Evolutionary conservation across 1,140 invertebrate genomes (phyloP).

Genomic region (Teleopsis dalmanni): DNA sequence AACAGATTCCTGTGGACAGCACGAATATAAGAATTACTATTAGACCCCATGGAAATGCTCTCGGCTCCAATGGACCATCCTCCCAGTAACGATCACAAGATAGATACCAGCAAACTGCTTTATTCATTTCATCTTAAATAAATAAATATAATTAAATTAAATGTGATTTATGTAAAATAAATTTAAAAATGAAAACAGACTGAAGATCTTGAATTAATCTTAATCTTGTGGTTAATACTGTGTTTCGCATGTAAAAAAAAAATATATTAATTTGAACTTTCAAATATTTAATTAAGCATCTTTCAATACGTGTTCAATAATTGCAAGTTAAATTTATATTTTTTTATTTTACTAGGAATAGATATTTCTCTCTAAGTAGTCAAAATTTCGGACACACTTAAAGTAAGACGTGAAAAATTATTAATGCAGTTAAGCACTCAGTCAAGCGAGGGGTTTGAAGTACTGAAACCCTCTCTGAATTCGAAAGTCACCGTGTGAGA

Average conservation of each 20-base stretch:
- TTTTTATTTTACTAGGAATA: no score
- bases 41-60: conserved; percentile 72
- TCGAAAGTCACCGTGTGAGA: no score
- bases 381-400: no score
- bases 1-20: conserved; percentile 69
- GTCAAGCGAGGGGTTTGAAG: no score
- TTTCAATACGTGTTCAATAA: neutral
- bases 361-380: no score
- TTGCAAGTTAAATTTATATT: neutral
- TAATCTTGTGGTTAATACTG: neutral
- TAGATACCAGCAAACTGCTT: conserved; percentile 82
- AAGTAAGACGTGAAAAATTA: no score
- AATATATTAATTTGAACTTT: neutral
- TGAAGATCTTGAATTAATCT: neutral
- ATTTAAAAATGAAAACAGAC: neutral
- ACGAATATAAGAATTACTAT: conserved; percentile 67
- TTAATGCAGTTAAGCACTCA: no score
- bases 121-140: conserved; percentile 70
- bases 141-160: no score
- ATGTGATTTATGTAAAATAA: neutral
- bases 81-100: conserved; percentile 89
- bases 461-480: no score
- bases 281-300: neutral
- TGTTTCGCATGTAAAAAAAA: neutral
- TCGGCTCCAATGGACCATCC: conserved; percentile 64